These are phyloP conservation scores for Sphaerodactylus townsendi DNA, from an alignment of 2,113 vertebrate genomes.

Conservation along the genomic window DNA sequence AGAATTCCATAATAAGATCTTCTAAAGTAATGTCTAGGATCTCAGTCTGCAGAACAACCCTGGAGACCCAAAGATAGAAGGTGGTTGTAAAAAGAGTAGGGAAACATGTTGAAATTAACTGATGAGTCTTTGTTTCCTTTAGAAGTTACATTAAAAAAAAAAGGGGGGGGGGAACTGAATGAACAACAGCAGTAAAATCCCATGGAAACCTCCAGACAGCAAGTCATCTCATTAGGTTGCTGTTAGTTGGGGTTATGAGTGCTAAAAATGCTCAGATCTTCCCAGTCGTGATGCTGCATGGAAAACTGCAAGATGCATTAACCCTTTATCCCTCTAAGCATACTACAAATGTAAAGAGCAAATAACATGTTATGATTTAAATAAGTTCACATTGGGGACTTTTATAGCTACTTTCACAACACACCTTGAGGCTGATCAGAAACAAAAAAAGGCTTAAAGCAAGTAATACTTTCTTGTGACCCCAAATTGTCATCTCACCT, in stretches of 20 bases:
- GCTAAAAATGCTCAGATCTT: background rate
- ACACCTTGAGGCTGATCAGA: background rate
- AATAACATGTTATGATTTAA: no score
- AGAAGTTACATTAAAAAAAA: background rate
- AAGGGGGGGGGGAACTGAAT: no score
- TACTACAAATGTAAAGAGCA: background rate
- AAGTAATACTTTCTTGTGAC: constrained; percentile 33
- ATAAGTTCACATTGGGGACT: no score
- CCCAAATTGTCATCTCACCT: constrained; percentile 22
- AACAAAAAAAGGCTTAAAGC: constrained; percentile 14
- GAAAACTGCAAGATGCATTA: background rate
- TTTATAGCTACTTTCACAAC: background rate
- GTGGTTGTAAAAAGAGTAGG: background rate
- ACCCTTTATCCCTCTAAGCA: background rate
- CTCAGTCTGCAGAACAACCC: no score
- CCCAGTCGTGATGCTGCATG: no score
- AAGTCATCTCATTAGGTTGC: background rate
- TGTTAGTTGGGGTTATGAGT: background rate
- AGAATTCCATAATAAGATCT: no score
- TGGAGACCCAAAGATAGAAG: background rate
- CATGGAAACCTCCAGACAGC: background rate
- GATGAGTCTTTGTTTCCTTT: background rate
- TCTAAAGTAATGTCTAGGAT: no score
- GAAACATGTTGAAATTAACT: background rate
- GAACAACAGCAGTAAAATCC: background rate